These are phyloP conservation scores for Pachypeltis micranthus DNA, from an alignment of 1,140 invertebrate species.

Conservation along the genomic window DNA sequence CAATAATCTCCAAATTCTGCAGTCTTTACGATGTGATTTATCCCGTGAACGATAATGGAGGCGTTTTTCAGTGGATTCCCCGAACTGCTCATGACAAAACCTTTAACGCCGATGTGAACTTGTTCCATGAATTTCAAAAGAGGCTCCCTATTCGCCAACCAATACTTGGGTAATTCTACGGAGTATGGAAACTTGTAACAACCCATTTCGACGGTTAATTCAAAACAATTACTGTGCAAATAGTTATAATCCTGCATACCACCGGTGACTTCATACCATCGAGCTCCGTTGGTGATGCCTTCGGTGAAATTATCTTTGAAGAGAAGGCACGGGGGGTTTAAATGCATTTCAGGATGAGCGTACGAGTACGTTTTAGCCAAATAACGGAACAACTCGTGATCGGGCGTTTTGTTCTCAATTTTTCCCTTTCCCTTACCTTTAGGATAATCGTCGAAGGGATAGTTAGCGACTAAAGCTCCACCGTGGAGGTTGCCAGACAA, in stretches of 20 bases:
- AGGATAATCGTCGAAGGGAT: slow-evolving; percentile 73
- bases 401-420: slow-evolving; percentile 52
- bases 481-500: slow-evolving; percentile 94
- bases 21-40: slow-evolving; percentile 55
- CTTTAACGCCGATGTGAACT: slow-evolving; percentile 77
- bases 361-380: slow-evolving; percentile 72
- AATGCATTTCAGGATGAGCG: slow-evolving; percentile 69
- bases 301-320: slow-evolving; percentile 57
- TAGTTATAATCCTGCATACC: slow-evolving; percentile 99
- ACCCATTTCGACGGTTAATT: slow-evolving; percentile 88
- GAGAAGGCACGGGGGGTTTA: slow-evolving; percentile 57
- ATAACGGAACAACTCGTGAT: slow-evolving; percentile 72
- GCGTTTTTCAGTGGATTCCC: slow-evolving; percentile 60
- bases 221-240: slow-evolving; percentile 79
- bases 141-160: slow-evolving; percentile 79
- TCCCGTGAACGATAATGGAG: slow-evolving; percentile 57
- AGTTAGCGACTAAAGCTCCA: slow-evolving; percentile 85
- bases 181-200: slow-evolving; percentile 78
- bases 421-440: slow-evolving; percentile 18
- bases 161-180: slow-evolving; percentile 61
- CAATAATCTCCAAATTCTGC: slow-evolving; percentile 80
- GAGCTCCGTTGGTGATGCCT: slow-evolving; percentile 85
- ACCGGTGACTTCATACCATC: slow-evolving; percentile 78
- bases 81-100: slow-evolving; percentile 68
- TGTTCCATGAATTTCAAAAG: slow-evolving; percentile 78